phyloP scores from a whole-genome alignment of 2,797 vertebrate genomes.

The Coilia nasus region DNA sequence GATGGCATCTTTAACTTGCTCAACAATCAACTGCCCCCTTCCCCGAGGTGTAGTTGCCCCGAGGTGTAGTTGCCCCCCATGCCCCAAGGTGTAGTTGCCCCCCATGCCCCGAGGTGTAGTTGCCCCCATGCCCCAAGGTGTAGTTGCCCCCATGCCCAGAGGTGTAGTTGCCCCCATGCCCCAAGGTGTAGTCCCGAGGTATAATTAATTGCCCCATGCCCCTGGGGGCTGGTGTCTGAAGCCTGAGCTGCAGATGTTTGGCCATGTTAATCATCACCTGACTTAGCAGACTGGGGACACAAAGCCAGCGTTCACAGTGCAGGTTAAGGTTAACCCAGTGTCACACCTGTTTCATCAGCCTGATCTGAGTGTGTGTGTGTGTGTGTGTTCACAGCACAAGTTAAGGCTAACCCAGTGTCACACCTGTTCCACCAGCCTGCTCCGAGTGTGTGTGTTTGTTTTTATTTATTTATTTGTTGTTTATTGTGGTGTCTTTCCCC shows the following conservation, averaged over 20 bases:
- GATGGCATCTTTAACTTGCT: not conserved
- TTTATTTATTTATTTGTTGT: constrained; percentile 24
- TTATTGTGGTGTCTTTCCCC: constrained; percentile 21
- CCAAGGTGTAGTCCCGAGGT: too few relatives aligned
- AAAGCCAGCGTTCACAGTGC: not conserved
- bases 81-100: too few relatives aligned
- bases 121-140: too few relatives aligned
- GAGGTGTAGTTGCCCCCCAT: too few relatives aligned
- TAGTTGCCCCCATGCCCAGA: too few relatives aligned
- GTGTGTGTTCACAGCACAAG: not conserved
- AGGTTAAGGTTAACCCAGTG: not conserved
- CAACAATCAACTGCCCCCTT: not conserved
- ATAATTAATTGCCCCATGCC: too few relatives aligned
- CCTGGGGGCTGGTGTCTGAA: not conserved
- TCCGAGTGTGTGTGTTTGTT: constrained; percentile 12
- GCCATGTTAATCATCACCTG: not conserved
- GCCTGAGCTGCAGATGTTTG: not conserved
- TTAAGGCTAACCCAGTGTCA: not conserved
- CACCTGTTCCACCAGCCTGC: not conserved
- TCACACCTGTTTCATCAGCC: constrained; percentile 1
- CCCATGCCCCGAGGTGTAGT: too few relatives aligned
- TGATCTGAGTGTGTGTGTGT: not conserved
- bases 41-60: too few relatives aligned
- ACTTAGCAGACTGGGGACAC: not conserved
- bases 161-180: too few relatives aligned